phyloP scores from a whole-genome alignment of 2,888 invertebrate genomes.

The Pheosia gnoma region DNA sequence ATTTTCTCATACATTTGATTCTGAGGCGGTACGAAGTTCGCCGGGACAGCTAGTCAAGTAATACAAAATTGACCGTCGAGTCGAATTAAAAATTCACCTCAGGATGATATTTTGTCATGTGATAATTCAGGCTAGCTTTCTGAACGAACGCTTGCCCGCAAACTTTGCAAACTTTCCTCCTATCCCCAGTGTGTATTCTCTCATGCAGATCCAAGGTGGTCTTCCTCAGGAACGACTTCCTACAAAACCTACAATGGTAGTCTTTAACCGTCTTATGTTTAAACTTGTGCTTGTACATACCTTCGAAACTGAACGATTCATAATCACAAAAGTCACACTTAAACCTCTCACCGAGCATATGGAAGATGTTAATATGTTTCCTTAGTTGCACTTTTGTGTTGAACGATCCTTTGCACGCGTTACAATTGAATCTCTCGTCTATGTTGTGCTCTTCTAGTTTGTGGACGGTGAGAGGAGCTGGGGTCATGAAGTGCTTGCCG shows the following conservation, averaged over 20 bases:
- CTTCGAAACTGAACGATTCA: conserved; percentile 59
- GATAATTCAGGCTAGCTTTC: conserved; percentile 74
- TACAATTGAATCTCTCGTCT: conserved; percentile 66
- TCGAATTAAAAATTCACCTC: conserved; percentile 60
- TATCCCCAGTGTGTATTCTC: conserved; percentile 70
- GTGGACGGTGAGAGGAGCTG: conserved; percentile 56
- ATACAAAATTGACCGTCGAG: no score
- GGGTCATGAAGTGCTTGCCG: conserved; percentile 55
- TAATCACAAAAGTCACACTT: conserved; percentile 68
- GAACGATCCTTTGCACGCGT: conserved; percentile 65
- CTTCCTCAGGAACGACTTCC: conserved; percentile 70
- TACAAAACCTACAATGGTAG: conserved; percentile 70
- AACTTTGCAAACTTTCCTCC: conserved; percentile 61
- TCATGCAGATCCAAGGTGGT: conserved; percentile 63
- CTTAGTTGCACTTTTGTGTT: conserved; percentile 59
- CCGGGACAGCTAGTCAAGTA: no score
- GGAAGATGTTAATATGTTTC: conserved; percentile 65
- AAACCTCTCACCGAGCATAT: conserved; percentile 67
- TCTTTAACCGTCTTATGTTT: conserved; percentile 72
- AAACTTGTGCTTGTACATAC: conserved; percentile 68
- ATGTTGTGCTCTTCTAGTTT: conserved; percentile 61
- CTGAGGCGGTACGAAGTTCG: no score
- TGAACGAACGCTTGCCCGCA: conserved; percentile 76
- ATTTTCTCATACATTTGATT: no score
- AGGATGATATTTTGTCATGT: conserved; percentile 75